phyloP scores from a whole-genome alignment of 2,113 vertebrate genomes.

The Alces alces region DNA sequence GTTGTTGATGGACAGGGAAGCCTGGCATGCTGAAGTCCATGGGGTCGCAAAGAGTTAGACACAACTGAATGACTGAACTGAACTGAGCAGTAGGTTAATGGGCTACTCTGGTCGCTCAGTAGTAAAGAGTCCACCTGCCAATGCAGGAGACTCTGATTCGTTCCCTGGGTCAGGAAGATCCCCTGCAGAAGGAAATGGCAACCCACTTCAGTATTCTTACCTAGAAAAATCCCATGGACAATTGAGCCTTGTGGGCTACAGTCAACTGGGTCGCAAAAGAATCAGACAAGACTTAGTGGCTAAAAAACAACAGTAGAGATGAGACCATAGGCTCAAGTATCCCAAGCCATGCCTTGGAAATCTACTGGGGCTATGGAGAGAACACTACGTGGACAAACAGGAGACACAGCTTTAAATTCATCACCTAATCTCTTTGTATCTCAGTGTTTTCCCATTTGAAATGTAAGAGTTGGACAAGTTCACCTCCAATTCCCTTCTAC shows the following conservation, averaged over 20 bases:
- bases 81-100: background rate
- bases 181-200: background rate
- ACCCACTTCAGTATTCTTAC: background rate
- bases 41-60: background rate
- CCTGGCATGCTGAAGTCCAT: background rate
- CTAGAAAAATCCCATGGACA: background rate
- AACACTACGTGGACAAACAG: background rate
- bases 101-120: background rate
- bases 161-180: background rate
- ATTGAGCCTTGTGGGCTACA: background rate
- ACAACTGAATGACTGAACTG: background rate
- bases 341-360: background rate
- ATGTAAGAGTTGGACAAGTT: background rate
- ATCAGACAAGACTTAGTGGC: background rate
- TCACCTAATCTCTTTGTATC: background rate
- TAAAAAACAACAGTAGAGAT: background rate
- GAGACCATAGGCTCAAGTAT: background rate
- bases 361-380: background rate
- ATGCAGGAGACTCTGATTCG: background rate
- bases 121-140: background rate
- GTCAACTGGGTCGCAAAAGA: background rate
- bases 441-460: background rate
- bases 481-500: background rate
- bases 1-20: background rate
- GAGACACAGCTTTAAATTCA: rapidly evolving